Evolutionary conservation across 1,140 invertebrate species (phyloP).

Genomic region (Nasonia giraulti): DNA sequence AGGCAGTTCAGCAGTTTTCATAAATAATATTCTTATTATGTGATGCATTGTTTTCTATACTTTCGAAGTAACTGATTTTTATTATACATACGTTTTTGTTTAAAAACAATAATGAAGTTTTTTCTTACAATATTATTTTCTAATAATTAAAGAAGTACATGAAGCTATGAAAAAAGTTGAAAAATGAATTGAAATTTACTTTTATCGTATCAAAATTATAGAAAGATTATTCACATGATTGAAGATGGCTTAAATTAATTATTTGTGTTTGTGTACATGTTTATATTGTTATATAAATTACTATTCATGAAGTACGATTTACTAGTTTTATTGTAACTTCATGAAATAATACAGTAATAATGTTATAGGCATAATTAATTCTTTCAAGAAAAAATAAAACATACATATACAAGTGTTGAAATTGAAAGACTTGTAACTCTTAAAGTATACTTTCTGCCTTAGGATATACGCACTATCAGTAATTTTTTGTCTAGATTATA

Average conservation of each 20-base stretch:
- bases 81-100: conserved; percentile 6
- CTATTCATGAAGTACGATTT: conserved; percentile 37
- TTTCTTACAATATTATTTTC: too few relatives aligned
- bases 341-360: conserved; percentile 31
- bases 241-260: conserved; percentile 38
- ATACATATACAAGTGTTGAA: conserved; percentile 31
- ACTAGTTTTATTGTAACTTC: conserved; percentile 31
- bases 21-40: conserved; percentile 25
- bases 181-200: conserved; percentile 15
- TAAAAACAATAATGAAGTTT: neutral
- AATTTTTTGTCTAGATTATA: conserved; percentile 31
- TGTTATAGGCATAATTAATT: conserved; percentile 25
- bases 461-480: conserved; percentile 11
- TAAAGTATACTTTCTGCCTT: conserved; percentile 11
- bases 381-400: conserved; percentile 34
- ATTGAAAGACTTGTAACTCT: conserved; percentile 23
- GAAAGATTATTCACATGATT: neutral
- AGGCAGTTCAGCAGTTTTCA: conserved; percentile 20
- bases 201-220: neutral
- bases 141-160: neutral
- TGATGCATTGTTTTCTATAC: conserved; percentile 33
- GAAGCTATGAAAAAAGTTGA: neutral
- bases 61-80: conserved; percentile 19
- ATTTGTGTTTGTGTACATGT: conserved; percentile 33
- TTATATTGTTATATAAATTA: conserved; percentile 40